Evolutionary conservation across 2,113 vertebrate genomes (phyloP), one percentile per base, ranked within the genome.

Genomic region (Anolis sagrei): DNA sequence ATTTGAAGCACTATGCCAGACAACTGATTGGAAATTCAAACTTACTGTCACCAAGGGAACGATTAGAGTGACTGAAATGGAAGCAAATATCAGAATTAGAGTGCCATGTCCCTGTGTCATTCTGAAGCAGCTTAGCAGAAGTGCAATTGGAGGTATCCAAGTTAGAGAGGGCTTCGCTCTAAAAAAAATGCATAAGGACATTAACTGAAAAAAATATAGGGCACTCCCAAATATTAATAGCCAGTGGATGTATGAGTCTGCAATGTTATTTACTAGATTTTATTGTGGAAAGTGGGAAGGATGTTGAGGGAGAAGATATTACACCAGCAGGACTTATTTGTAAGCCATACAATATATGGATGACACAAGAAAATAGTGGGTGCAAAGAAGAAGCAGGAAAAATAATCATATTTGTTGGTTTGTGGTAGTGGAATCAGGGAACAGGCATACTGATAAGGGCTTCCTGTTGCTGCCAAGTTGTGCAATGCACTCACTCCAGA

Each of bases 21-120:
- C 69, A 93, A 91, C 9, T 75, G 58, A 76, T 82, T 25, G 72
- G 80, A 92, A 92, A 91, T 88, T 87, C 86, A 89, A 92, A 89
- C 29, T 64, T 83, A 84, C 1, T 66, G 51, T 85, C 51, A 76
- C n/a, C 51, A 14, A 39, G 85, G 80, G 78, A 92, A 75, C 61
- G 61, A 83, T 92, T 88, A 92, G 34, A 90, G 64, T 18, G 27
- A n/a, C 18, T 87, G 75, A 91, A 86, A 87, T 79, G 13, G 82
- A 89, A 75, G 27, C 7, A 77, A 90, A 64, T 76, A 4, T 39
- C 75, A 70, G 5, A 11, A 89, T 84, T 87, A 89, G 44, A 86
- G 0, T 5, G 87, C 18, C 13, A 16, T 66, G 36, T 62, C 1
- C 25, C 19, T 29, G 48, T 27, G 21, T 29, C 2, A 84, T 81